A percentile compares a stretch with the other conserved stretches of the same genome.
Conservation (phyloP, 2,888 invertebrate genomes). For the Sisyra terminalis region DNA sequence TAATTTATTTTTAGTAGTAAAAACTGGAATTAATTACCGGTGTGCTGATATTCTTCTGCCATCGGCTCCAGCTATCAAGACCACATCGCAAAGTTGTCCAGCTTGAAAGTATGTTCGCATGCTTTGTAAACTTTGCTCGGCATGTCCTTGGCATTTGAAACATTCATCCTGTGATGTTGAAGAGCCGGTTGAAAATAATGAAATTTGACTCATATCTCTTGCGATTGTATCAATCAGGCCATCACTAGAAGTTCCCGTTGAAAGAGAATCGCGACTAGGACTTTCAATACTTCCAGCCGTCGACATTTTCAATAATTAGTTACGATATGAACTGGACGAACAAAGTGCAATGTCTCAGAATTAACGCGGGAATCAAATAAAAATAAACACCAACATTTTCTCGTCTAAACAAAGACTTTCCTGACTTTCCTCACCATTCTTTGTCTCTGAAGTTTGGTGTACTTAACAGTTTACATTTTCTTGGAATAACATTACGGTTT, state of each 20-base stretch:
- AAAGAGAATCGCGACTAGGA: slow-evolving; percentile 22
- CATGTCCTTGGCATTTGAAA: slow-evolving; percentile 61
- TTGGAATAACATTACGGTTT: too few species aligned
- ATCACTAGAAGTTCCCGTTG: slow-evolving; percentile 18
- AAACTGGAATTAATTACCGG: slow-evolving; percentile 17
- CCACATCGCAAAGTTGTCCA: slow-evolving; percentile 75
- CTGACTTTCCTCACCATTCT: too few species aligned
- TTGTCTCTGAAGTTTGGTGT: background rate
- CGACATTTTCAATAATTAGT: slow-evolving; percentile 13
- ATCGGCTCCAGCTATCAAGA: slow-evolving; percentile 58
- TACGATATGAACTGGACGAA: background rate
- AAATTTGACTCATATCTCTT: slow-evolving; percentile 47
- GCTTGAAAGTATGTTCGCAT: slow-evolving; percentile 71
- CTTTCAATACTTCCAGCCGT: slow-evolving; percentile 18
- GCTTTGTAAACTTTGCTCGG: slow-evolving; percentile 62
- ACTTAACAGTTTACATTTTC: background rate
- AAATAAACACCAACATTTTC: too few species aligned
- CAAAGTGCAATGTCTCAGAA: too few species aligned
- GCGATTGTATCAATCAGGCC: slow-evolving; percentile 39
- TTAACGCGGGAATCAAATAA: too few species aligned
- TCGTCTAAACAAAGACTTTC: too few species aligned
- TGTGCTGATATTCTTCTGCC: slow-evolving; percentile 35
- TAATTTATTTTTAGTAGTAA: too few species aligned
- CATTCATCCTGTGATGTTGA: slow-evolving; percentile 57
- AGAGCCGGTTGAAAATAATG: slow-evolving; percentile 38